Evolutionary conservation across 1,140 invertebrate genomes (phyloP).

Genomic region (Cotesia typhae): DNA sequence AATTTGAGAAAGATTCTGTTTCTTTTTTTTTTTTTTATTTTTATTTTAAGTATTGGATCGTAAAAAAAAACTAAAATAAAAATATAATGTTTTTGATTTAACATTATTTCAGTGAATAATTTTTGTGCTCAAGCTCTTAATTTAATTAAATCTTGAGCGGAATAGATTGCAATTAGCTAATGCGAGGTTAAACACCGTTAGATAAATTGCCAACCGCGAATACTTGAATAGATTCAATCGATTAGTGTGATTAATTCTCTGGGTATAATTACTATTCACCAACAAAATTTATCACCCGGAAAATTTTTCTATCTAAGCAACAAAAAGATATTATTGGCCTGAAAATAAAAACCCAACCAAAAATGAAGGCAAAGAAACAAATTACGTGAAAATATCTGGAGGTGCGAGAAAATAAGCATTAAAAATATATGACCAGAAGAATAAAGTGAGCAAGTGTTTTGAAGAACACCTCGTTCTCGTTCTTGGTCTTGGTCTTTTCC

Average conservation of each 20-base stretch:
- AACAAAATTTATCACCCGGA: no score
- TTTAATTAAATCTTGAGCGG: conserved; percentile 20
- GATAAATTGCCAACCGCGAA: not conserved
- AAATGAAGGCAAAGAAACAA: not conserved
- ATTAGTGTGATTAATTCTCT: conserved; percentile 19
- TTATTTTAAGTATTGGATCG: no score
- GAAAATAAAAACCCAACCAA: no score
- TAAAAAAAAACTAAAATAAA: no score
- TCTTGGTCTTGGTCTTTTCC: not conserved
- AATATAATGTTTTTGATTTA: no score
- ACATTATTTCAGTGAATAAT: no score
- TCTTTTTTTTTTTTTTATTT: no score
- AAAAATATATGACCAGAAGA: conserved; percentile 13
- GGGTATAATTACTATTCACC: not conserved
- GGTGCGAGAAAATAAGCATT: conserved; percentile 17
- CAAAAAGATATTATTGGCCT: no score
- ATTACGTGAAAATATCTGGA: conserved; percentile 11
- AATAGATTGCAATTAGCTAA: conserved; percentile 22
- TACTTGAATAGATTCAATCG: not conserved
- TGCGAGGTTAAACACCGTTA: conserved; percentile 28
- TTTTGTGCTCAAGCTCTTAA: not conserved
- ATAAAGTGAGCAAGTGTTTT: conserved; percentile 20
- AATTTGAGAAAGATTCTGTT: no score
- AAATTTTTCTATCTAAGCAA: no score
- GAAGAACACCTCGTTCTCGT: not conserved